Evolutionary conservation across 2,113 vertebrate species (phyloP).

Genomic region (Cynoglossus semilaevis): DNA sequence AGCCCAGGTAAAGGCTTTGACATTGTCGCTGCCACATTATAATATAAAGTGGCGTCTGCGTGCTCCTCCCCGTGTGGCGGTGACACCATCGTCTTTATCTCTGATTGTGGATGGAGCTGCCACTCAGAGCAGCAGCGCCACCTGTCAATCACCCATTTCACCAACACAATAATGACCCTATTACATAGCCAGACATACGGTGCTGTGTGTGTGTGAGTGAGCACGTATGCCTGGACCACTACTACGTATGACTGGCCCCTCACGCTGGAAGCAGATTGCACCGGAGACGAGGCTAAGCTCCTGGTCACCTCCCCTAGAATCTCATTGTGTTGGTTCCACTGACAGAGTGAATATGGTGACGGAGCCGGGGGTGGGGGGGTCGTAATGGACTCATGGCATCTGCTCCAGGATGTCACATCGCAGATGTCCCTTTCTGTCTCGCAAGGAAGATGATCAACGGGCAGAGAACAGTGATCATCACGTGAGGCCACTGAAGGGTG

Average conservation of each 20-base stretch:
- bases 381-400: constrained; percentile 65
- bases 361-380: constrained; percentile 24
- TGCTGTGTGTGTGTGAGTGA: constrained; percentile 1
- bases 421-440: constrained; percentile 61
- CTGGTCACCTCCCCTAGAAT: constrained; percentile 49
- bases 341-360: constrained; percentile 63
- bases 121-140: constrained; percentile 42
- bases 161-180: constrained; percentile 61
- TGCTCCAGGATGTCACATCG: constrained; percentile 59
- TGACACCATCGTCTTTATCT: constrained; percentile 35
- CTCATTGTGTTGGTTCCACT: constrained; percentile 41
- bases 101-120: constrained; percentile 47
- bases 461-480: background rate
- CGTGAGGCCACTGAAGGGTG: constrained; percentile 3
- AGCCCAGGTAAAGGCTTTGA: constrained; percentile 44
- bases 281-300: constrained; percentile 48
- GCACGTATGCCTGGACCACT: background rate
- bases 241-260: constrained; percentile 6
- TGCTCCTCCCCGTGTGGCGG: constrained; percentile 9
- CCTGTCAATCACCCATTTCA: constrained; percentile 60
- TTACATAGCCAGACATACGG: constrained; percentile 61
- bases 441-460: constrained; percentile 31
- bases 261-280: constrained; percentile 62
- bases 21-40: constrained; percentile 25
- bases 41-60: constrained; percentile 16